Conservation (phyloP, 2,888 invertebrate species). For the Yponomeuta sedellus region DNA sequence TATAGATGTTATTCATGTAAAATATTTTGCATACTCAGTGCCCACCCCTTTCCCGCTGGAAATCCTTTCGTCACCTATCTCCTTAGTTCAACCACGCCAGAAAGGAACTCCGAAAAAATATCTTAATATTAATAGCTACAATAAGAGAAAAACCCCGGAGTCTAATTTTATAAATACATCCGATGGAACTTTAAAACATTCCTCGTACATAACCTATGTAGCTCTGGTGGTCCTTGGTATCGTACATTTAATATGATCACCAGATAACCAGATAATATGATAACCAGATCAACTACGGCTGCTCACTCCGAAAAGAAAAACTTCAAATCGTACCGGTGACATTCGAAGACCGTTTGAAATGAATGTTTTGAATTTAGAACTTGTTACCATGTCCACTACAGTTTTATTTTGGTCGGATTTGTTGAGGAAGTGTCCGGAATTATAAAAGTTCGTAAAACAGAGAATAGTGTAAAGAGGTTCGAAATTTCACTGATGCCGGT, state of each 20-base stretch:
- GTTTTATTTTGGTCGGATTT: too few species aligned
- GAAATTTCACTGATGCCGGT: too few species aligned
- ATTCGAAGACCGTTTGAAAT: neutral
- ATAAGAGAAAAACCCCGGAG: neutral
- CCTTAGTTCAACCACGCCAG: neutral
- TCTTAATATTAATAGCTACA: conserved; percentile 1
- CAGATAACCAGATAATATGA: too few species aligned
- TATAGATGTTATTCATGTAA: too few species aligned
- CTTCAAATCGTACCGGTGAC: neutral
- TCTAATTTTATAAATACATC: neutral
- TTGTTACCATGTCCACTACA: too few species aligned
- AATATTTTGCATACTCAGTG: too few species aligned
- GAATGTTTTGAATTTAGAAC: too few species aligned
- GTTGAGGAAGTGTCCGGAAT: too few species aligned
- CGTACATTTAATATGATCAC: neutral
- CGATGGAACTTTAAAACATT: neutral
- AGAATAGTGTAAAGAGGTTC: too few species aligned
- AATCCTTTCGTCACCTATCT: neutral
- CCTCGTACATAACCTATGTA: neutral
- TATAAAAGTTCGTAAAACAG: too few species aligned
- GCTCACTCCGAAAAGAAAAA: neutral
- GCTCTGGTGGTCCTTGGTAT: neutral
- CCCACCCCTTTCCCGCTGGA: too few species aligned
- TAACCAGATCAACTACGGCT: neutral
- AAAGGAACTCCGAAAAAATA: neutral